Evolutionary conservation across 2,113 vertebrate genomes (phyloP), one percentile per base, ranked within the genome.

Genomic region (Acrocephalus kingi): DNA sequence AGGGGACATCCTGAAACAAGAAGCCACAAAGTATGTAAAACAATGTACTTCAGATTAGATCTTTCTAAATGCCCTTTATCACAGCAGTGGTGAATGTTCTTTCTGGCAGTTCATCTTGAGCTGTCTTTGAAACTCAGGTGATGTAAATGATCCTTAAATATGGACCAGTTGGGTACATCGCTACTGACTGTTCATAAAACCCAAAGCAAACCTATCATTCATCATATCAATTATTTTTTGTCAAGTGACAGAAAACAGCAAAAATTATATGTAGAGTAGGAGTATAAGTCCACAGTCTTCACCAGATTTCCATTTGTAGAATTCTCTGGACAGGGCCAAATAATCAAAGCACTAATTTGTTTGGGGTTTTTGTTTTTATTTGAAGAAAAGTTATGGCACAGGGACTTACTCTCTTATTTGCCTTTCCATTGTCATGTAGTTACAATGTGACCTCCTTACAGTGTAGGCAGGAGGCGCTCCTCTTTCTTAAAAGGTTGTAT

Each of bases 21-120:
- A 94, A 93, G 69, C 54, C 48, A 86, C 87, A 66, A 85, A 86
- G 79, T 94, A 89, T 64, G 79, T 95, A 84, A 76, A 94, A 84
- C 68, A 87, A 46, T 84, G 83, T 94, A 79, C 52, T 91, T 90
- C 35, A 31, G 49, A 87, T 91, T 85, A 94, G 35, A 54, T 20
- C 84, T 86, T 79, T 90, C 87, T 69, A 56, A 74, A 82, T 90
- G 72, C 8, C 66, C 67, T 89, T 95, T 69, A 62, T 95, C 55
- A 61, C 67, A 84, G 63, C 16, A 31, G 62, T 54, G 56, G 56
- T 56, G 33, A 84, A 54, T 89, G 56, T 82, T 90, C 68, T 94
- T 63, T 72, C 49, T 90, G 79, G 35, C 62, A 90, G 52, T 61
- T 75, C 43, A 25, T 94, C 73, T 72, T 94, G 64, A 93, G 67